These are phyloP conservation scores for Anhinga rufa DNA, from an alignment of 2,113 vertebrate species.

Conservation along the genomic window DNA sequence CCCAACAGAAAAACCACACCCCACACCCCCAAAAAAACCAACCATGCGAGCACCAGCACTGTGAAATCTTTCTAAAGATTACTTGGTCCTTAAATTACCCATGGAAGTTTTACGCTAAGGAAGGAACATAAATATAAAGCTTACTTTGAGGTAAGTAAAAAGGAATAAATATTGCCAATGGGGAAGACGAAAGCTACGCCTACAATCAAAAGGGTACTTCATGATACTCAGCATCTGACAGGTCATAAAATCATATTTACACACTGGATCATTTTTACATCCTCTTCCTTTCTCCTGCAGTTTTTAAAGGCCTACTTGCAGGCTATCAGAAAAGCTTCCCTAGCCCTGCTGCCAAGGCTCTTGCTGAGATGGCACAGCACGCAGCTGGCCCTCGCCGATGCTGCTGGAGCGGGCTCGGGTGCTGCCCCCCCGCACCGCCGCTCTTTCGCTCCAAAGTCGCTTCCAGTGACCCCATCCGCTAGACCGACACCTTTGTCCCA, in stretches of 20 bases:
- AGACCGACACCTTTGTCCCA: not conserved
- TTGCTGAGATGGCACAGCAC: accelerated
- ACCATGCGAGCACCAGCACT: not conserved
- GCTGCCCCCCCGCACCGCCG: too few species aligned
- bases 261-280: not conserved
- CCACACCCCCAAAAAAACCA: not conserved
- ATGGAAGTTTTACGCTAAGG: too few species aligned
- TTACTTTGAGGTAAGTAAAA: not conserved
- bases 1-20: too few species aligned
- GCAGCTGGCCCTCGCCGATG: too few species aligned
- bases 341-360: not conserved
- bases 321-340: not conserved
- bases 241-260: not conserved
- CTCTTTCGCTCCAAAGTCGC: too few species aligned
- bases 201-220: not conserved
- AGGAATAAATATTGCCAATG: not conserved
- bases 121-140: not conserved
- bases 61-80: not conserved
- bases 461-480: not conserved
- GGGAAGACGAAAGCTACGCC: not conserved
- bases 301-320: too few species aligned
- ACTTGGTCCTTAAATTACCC: not conserved
- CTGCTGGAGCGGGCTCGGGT: accelerated
- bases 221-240: not conserved
- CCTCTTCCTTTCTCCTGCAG: not conserved